These are phyloP conservation scores for Polia nebulosa DNA, from an alignment of 2,888 invertebrate species.

Conservation along the genomic window DNA sequence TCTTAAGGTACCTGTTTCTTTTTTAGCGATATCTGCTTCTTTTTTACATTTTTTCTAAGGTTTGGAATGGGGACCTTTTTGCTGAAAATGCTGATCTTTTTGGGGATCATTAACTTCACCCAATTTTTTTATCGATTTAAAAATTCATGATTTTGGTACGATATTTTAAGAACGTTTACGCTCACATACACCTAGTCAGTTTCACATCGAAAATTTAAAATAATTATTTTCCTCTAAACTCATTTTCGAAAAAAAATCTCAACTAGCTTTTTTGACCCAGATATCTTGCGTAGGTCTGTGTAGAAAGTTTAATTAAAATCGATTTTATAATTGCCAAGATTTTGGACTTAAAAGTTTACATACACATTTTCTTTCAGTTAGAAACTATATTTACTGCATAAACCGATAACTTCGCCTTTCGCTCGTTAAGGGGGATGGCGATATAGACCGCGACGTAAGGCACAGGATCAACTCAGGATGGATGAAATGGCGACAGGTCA, in stretches of 20 bases:
- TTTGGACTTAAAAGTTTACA: background rate
- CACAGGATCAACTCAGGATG: too few species aligned
- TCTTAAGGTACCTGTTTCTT: slow-evolving; percentile 44
- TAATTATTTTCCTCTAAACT: background rate
- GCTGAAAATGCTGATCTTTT: background rate
- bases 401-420: background rate
- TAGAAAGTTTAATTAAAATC: background rate
- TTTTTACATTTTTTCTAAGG: slow-evolving; percentile 44
- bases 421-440: too few species aligned
- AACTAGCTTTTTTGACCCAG: background rate
- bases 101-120: background rate
- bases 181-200: background rate
- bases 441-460: too few species aligned
- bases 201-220: background rate
- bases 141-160: background rate
- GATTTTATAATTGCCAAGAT: background rate
- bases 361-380: background rate
- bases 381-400: background rate
- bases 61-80: slow-evolving; percentile 17
- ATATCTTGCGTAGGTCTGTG: background rate
- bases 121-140: slow-evolving; percentile 2
- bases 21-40: slow-evolving; percentile 27
- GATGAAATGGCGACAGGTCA: too few species aligned
- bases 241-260: background rate
- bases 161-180: background rate